These are phyloP conservation scores for Petrocephalus schoutedeni DNA, from an alignment of 2,797 vertebrate species.

Conservation along the genomic window DNA sequence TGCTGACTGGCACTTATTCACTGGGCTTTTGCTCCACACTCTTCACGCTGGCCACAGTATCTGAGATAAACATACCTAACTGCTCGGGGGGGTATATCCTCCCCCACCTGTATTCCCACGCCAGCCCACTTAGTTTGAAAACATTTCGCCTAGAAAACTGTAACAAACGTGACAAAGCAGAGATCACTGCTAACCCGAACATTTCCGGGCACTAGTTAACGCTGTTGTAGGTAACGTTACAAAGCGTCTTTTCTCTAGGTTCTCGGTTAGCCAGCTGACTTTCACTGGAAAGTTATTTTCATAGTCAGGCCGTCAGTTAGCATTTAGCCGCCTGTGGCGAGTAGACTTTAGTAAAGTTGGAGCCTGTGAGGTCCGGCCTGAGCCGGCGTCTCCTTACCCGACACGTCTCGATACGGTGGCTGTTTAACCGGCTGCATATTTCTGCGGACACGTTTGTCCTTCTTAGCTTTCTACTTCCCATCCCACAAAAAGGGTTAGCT, in stretches of 20 bases:
- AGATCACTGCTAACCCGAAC: not conserved
- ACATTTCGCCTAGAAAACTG: not conserved
- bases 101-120: not conserved
- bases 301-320: not conserved
- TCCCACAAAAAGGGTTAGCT: slow-evolving; percentile 28
- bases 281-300: not conserved
- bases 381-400: slow-evolving; percentile 50
- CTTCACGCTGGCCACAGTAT: not conserved
- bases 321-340: not conserved
- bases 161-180: not conserved
- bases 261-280: not conserved
- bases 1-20: not conserved
- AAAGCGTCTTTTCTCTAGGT: not conserved
- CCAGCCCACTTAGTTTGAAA: not conserved
- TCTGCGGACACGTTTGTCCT: slow-evolving; percentile 60
- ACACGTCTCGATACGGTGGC: slow-evolving; percentile 65
- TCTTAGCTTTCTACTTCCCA: slow-evolving; percentile 66
- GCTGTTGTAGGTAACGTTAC: not conserved
- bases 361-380: slow-evolving; percentile 21
- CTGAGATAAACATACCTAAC: not conserved
- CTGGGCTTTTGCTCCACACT: not conserved
- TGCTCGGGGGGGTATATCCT: not conserved
- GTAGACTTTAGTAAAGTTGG: not conserved
- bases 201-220: not conserved
- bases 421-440: slow-evolving; percentile 63